Evolutionary conservation across 2,797 vertebrate species (phyloP).

Genomic region (Hybognathus amarus): DNA sequence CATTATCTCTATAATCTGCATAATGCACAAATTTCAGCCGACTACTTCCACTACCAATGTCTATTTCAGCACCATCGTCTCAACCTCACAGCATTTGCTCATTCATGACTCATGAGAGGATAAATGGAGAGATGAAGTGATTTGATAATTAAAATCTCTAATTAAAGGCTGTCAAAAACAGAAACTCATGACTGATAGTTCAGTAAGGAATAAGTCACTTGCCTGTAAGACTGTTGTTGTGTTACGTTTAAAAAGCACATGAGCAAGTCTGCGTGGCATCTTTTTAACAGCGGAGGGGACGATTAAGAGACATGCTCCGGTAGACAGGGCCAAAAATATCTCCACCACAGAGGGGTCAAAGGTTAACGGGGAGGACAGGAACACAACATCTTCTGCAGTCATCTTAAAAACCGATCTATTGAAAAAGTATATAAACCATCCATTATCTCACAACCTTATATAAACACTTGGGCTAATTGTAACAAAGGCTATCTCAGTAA

Average conservation of each 20-base stretch:
- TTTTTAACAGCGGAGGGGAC: slow-evolving; percentile 84
- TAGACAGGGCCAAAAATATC: slow-evolving; percentile 88
- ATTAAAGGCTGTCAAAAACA: neutral
- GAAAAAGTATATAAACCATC: slow-evolving; percentile 9
- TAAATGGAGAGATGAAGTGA: neutral
- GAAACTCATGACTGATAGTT: neutral
- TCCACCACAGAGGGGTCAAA: slow-evolving; percentile 98
- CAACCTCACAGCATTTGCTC: neutral
- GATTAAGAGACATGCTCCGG: slow-evolving; percentile 88
- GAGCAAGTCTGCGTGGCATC: slow-evolving; percentile 79
- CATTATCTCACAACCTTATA: neutral
- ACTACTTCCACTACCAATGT: neutral
- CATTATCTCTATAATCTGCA: slow-evolving; percentile 16
- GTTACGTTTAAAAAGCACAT: slow-evolving; percentile 82
- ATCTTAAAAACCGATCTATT: slow-evolving; percentile 86
- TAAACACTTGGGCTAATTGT: neutral
- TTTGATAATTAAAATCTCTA: slow-evolving; percentile 11
- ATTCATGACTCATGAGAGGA: neutral
- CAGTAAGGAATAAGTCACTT: slow-evolving; percentile 22
- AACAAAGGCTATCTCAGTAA: neutral
- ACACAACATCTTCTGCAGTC: slow-evolving; percentile 83
- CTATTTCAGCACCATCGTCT: neutral
- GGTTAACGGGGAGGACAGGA: slow-evolving; percentile 92
- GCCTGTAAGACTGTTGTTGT: slow-evolving; percentile 90
- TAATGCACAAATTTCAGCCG: neutral